Conservation (phyloP, 2,113 vertebrate genomes). For the Promerops cafer region DNA sequence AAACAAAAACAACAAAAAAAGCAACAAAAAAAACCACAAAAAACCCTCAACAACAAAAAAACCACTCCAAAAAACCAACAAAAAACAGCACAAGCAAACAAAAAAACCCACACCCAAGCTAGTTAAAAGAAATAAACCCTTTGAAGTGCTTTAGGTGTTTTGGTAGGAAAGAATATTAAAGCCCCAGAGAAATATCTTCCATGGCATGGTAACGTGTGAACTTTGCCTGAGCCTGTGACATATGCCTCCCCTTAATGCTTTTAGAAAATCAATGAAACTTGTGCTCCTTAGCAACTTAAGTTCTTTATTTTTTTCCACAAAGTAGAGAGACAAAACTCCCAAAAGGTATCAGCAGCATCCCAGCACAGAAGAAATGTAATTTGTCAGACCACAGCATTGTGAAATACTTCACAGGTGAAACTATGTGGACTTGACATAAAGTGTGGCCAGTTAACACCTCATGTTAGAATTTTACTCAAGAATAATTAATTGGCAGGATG, state of each 20-base stretch:
- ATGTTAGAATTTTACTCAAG: neutral
- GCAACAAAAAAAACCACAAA: too few relatives aligned
- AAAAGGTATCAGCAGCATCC: neutral
- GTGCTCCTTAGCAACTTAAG: neutral
- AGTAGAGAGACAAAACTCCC: neutral
- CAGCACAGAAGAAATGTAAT: neutral
- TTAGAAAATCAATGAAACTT: neutral
- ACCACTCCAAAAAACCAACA: too few relatives aligned
- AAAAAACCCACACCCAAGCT: neutral
- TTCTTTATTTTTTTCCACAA: neutral
- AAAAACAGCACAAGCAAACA: too few relatives aligned
- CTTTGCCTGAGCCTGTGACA: neutral
- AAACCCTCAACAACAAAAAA: too few relatives aligned
- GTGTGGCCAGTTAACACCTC: neutral
- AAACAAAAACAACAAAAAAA: too few relatives aligned
- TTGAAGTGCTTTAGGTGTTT: neutral
- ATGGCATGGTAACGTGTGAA: neutral
- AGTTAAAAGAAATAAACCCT: neutral
- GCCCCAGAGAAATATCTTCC: neutral
- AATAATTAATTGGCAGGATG: neutral
- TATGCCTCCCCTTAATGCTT: neutral
- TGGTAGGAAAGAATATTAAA: neutral
- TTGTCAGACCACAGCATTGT: neutral
- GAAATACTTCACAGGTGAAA: neutral
- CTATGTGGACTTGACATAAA: neutral